Evolutionary conservation across 1,140 invertebrate species (phyloP).

Genomic region (Pseudomyrmex flavicornis): DNA sequence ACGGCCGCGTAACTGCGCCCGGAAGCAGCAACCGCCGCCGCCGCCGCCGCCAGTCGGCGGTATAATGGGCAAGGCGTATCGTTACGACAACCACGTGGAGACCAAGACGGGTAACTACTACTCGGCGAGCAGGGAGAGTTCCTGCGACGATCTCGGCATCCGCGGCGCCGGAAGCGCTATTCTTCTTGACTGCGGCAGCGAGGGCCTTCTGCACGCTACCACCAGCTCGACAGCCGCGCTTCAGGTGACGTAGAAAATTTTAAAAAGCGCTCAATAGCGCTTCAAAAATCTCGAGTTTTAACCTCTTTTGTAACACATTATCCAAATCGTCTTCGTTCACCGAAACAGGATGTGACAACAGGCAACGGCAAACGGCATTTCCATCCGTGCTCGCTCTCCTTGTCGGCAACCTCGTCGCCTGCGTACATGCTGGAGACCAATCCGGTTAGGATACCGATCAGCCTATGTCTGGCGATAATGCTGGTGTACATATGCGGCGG

Average conservation of each 20-base stretch:
- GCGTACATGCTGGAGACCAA: constrained; percentile 78
- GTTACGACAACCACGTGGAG: constrained; percentile 83
- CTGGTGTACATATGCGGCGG: constrained; percentile 96
- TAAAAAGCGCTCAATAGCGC: no score
- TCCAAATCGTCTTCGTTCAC: neutral
- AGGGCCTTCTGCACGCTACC: constrained; percentile 80
- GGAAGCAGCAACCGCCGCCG: constrained; percentile 78
- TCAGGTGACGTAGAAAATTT: constrained; percentile 70
- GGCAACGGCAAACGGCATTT: constrained; percentile 77
- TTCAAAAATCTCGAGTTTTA: no score
- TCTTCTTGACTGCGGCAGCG: constrained; percentile 80
- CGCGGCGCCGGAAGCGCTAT: constrained; percentile 79
- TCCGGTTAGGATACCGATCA: constrained; percentile 91
- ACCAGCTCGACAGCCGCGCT: constrained; percentile 79
- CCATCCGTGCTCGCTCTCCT: constrained; percentile 78
- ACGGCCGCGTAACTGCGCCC: constrained; percentile 76
- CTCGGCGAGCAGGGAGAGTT: constrained; percentile 80
- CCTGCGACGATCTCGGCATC: constrained; percentile 80
- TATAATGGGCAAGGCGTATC: constrained; percentile 78
- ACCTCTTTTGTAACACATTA: no score
- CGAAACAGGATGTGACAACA: constrained; percentile 71
- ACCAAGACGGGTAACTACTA: constrained; percentile 78
- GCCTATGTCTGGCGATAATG: constrained; percentile 95
- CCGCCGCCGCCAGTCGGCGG: constrained; percentile 74
- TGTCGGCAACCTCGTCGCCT: constrained; percentile 77